Conservation (phyloP, 30 jellyfish, hydroid and myxozoan genomes). For the Hydractinia echinata region DNA sequence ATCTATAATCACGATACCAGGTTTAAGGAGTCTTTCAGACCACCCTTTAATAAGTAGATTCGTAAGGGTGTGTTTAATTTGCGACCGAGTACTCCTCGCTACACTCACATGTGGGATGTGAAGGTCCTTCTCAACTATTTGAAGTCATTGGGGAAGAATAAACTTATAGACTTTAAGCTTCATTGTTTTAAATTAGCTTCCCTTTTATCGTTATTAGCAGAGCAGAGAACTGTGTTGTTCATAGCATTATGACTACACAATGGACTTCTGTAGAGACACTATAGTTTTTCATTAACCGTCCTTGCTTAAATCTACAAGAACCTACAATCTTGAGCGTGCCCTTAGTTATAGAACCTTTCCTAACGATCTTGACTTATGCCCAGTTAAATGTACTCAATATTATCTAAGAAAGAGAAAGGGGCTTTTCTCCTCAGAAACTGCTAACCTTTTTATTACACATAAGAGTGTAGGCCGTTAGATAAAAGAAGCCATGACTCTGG, state of each 20-base stretch:
- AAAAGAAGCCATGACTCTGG: neutral
- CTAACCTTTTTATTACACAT: too few species aligned
- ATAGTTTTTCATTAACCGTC: neutral
- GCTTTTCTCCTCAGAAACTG: too few species aligned
- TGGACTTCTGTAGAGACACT: neutral
- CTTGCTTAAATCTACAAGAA: neutral
- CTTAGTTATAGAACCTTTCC: neutral
- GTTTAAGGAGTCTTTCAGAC: too few species aligned
- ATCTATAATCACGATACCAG: too few species aligned
- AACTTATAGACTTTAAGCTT: too few species aligned
- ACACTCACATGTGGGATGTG: neutral
- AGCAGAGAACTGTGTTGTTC: neutral
- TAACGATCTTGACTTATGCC: neutral
- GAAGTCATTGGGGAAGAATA: neutral
- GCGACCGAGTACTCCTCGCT: neutral
- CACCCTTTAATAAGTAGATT: slow-evolving; percentile 1
- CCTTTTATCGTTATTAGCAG: neutral
- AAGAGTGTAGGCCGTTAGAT: neutral
- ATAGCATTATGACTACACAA: too few species aligned
- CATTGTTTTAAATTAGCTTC: neutral
- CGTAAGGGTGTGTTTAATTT: too few species aligned
- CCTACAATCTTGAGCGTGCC: neutral
- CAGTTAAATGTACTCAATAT: neutral
- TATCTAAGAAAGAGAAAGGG: neutral
- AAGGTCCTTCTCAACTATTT: neutral